These are phyloP conservation scores for Acanthornis magna DNA, from an alignment of 2,797 vertebrate genomes.

Conservation along the genomic window DNA sequence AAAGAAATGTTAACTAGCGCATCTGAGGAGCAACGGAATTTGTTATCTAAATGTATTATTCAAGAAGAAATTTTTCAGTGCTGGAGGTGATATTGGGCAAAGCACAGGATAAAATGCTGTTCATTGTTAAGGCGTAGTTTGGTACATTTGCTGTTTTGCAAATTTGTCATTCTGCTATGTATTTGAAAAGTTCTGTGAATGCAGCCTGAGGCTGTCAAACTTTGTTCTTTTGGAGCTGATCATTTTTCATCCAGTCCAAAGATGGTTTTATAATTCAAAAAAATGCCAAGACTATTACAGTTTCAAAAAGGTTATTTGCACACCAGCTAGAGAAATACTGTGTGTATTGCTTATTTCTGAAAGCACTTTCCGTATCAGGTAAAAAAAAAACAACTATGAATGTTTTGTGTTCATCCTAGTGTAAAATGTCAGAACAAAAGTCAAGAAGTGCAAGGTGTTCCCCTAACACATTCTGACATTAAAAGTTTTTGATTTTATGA, in stretches of 20 bases:
- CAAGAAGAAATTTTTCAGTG: constrained; percentile 2
- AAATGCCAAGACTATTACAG: neutral
- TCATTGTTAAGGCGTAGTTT: neutral
- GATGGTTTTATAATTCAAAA: constrained; percentile 18
- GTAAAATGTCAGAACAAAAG: constrained; percentile 54
- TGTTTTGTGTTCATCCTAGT: constrained; percentile 29
- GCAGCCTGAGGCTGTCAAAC: neutral
- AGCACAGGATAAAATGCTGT: neutral
- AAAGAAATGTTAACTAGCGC: neutral
- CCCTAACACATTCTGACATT: constrained; percentile 26
- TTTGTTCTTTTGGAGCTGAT: neutral
- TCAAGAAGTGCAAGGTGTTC: constrained; percentile 1
- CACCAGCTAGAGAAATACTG: neutral
- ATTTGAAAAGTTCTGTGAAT: neutral
- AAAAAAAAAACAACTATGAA: neutral
- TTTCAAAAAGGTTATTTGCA: constrained; percentile 6
- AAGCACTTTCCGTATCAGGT: neutral
- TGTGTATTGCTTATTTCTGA: neutral
- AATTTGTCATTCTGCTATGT: neutral
- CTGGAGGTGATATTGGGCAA: neutral
- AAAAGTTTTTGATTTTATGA: constrained; percentile 26
- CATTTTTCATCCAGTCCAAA: constrained; percentile 1
- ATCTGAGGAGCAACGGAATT: neutral
- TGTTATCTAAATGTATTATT: constrained; percentile 6
- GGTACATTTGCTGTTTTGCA: neutral